phyloP scores from a whole-genome alignment of 2,888 invertebrate species.

The Pseudococcus viburni region DNA sequence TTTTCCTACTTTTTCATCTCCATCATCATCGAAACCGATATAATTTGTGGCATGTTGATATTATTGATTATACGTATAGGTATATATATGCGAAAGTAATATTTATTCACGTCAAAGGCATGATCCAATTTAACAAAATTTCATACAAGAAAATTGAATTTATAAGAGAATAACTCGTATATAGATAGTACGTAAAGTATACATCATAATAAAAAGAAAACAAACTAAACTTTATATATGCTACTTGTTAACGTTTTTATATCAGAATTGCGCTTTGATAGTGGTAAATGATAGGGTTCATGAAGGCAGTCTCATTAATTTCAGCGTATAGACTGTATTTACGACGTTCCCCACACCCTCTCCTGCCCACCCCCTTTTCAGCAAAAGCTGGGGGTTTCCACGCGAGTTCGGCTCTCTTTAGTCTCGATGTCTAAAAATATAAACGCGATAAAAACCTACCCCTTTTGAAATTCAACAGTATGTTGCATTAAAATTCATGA shows the following conservation, averaged over 20 bases:
- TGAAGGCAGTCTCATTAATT: conserved; percentile 29
- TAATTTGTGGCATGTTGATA: conserved; percentile 45
- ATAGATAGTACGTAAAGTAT: not conserved
- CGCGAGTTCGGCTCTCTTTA: not conserved
- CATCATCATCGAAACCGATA: not conserved
- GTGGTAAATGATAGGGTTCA: conserved; percentile 9
- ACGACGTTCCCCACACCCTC: not conserved
- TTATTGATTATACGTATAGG: conserved; percentile 27
- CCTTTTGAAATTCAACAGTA: conserved; percentile 45
- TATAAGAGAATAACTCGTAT: not conserved
- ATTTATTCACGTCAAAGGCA: conserved; percentile 52
- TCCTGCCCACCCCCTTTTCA: not conserved
- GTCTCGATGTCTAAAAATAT: conserved; percentile 14
- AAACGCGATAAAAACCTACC: conserved; percentile 43
- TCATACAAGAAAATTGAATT: conserved; percentile 21
- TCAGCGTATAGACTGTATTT: conserved; percentile 44
- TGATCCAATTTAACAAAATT: conserved; percentile 14
- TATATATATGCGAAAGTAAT: conserved; percentile 37
- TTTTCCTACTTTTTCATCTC: not conserved
- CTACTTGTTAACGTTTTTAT: conserved; percentile 51
- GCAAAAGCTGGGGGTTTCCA: not conserved
- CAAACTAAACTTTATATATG: conserved; percentile 30
- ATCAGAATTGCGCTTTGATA: not conserved
- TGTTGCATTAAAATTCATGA: conserved; percentile 56
- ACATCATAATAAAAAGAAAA: conserved; percentile 16